Evolutionary conservation across 2,888 invertebrate genomes (phyloP), one percentile per base, ranked within the genome.

Genomic region (Callinectes sapidus): DNA sequence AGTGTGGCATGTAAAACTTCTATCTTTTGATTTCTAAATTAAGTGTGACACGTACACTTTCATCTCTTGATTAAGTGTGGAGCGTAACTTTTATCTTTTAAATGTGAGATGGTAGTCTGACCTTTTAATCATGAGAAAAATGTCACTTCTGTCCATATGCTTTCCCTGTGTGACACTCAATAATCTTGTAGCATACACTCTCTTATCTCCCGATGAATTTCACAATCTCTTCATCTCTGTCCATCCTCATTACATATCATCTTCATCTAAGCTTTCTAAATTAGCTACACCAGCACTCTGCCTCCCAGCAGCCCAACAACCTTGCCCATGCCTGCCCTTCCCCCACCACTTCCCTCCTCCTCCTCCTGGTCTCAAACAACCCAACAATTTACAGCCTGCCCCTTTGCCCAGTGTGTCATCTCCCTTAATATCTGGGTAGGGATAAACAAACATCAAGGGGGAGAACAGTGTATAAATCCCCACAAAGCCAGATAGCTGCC

Each of bases 401-500:
- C 35, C n/a, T 81, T n/a, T 35, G 35, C 81, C 81, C 35, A 32
- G 28, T 81, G 35, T 81, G 81, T 81, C 35, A 81, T 35, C 35
- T 81, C 32, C 35, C 81, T 35, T 81, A 81, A 81, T 81, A 35
- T 81, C 81, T 35, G 32, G 16, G 81, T n/a, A 35, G 16, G 35
- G 32, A 35, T 81, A 81, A 81, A 81, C 81, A 81, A 81, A 32
- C 81, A 32, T 81, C 81, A 81, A 81, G n/a, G 18, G 18, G 18
- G 81, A 81, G 28, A 81, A 35, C 35, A 35, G 35, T 35, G 35
- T 35, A 18, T 81, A 35, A 81, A 81, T 81, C 35, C 81, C 35
- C 35, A 35, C 81, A 81, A 81, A 81, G 81, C 35, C 81, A 81
- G n/a, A 81, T 35, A 81, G 81, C 81, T 81, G 81, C 81, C 81